Evolutionary conservation across 2,888 invertebrate genomes (phyloP), one percentile per base, ranked within the genome.

Genomic region (Seladonia tumulorum): DNA sequence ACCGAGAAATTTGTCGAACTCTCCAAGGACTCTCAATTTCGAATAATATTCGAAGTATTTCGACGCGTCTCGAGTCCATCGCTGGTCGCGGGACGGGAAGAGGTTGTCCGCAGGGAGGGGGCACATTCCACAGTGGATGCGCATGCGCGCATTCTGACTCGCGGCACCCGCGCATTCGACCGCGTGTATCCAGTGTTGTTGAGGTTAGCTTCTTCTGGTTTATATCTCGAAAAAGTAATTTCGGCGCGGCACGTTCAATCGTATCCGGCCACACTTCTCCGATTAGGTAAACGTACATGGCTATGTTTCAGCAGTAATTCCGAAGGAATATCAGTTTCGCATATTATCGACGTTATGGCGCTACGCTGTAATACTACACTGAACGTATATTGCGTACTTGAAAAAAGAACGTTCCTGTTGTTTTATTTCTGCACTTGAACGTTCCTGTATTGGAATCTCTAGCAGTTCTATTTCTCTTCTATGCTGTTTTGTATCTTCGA

Each of bases 121-220:
- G 87, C 82, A 86, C 91, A 91, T 91, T 91, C 91, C 91, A 91
- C 53, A 86, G 82, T 29, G 78, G 49, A 79, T 81, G 88, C 91
- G 91, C 91, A 91, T 91, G 91, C 89, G 91, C 88, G 79, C 75
- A 79, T 82, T 85, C 86, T 84, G 85, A 90, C 87, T 83, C 66
- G 85, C 88, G 85, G 90, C 92, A 91, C 91, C 91, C 92, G 92
- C 92, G 89, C 91, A 92, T 92, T 92, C 80, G 87, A 87, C 82
- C 87, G 86, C 83, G 86, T 85, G 88, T 77, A 84, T 83, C 57
- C 79, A 75, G 79, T 76, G 78, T 85, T 86, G 81, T 88, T 87
- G 80, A 85, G 85, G 85, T 87, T 85, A 87, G 85, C 81, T 87
- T 88, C 73, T 84, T 81, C 35, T 83, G 81, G 63, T 83, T 81